A percentile compares a stretch with the other conserved stretches of the same genome.
phyloP scores from a whole-genome alignment of 2,888 invertebrate genomes.

The Oxyscelio sp. region DNA sequence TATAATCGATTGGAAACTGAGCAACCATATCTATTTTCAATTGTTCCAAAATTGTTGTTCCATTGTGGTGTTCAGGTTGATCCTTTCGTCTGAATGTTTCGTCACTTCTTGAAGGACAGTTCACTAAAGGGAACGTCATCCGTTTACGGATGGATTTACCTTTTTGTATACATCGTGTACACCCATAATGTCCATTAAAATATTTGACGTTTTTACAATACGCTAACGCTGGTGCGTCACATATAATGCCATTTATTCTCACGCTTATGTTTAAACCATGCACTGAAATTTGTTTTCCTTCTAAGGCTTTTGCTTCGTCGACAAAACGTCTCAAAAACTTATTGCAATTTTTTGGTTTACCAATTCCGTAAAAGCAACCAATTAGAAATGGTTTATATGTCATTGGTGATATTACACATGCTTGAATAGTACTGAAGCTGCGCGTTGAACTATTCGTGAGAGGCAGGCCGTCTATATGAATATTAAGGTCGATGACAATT shows the following conservation, averaged over 20 bases:
- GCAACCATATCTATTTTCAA: too few relatives aligned
- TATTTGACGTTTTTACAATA: not conserved
- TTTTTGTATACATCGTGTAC: slow-evolving; percentile 1
- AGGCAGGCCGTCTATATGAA: slow-evolving; percentile 7
- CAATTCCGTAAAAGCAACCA: too few relatives aligned
- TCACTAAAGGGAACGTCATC: slow-evolving; percentile 5
- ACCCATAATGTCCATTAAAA: slow-evolving; percentile 8
- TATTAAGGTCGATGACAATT: not conserved
- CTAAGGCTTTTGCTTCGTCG: not conserved
- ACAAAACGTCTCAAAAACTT: not conserved
- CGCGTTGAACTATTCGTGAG: not conserved
- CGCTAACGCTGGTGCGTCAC: slow-evolving; percentile 7
- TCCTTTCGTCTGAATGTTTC: not conserved
- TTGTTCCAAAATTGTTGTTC: slow-evolving; percentile 2
- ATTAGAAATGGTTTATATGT: slow-evolving; percentile 7
- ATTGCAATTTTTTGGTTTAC: slow-evolving; percentile 3
- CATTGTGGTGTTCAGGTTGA: not conserved
- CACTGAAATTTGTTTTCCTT: not conserved
- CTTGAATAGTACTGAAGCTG: not conserved
- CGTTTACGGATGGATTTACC: not conserved
- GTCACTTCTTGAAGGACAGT: not conserved
- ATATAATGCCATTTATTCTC: not conserved
- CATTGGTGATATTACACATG: not conserved
- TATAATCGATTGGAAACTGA: too few relatives aligned
- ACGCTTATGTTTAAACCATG: not conserved